phyloP scores from a whole-genome alignment of 2,797 vertebrate species.

The Ispidina lecontei region DNA sequence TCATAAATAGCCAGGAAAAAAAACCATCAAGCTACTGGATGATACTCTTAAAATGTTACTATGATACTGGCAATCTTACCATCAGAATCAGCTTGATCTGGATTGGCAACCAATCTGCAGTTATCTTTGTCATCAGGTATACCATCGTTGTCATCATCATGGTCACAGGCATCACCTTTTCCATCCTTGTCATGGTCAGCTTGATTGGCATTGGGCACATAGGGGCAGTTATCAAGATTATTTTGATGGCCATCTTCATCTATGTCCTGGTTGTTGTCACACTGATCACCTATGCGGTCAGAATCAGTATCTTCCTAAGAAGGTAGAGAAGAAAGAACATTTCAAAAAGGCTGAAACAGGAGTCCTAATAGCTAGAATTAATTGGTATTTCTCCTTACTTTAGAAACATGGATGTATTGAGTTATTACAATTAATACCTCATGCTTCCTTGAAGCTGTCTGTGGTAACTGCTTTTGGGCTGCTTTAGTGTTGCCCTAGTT shows the following conservation, averaged over 20 bases:
- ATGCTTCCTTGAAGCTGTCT: too few relatives aligned
- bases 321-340: background rate
- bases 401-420: background rate
- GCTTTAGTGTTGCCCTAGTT: background rate
- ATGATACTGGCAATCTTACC: slow-evolving; percentile 75
- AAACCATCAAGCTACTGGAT: background rate
- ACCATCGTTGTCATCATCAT: slow-evolving; percentile 97
- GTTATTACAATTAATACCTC: too few relatives aligned
- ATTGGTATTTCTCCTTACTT: background rate
- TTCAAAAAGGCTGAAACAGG: background rate
- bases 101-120: slow-evolving; percentile 92
- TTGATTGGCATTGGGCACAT: slow-evolving; percentile 97
- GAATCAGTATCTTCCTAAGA: slow-evolving; percentile 92
- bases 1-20: background rate
- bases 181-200: slow-evolving; percentile 98
- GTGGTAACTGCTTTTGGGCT: background rate
- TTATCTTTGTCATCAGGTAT: slow-evolving; percentile 97
- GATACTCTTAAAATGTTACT: background rate
- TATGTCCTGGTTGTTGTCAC: slow-evolving; percentile 98
- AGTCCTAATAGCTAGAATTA: background rate
- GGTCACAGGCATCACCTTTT: slow-evolving; percentile 97
- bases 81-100: slow-evolving; percentile 93
- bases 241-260: slow-evolving; percentile 99
- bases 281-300: slow-evolving; percentile 93
- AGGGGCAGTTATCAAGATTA: slow-evolving; percentile 98